Base-by-base conservation (phyloP, 92 coral and sea anemone species). In the Epizoanthus ramosus region DNA sequence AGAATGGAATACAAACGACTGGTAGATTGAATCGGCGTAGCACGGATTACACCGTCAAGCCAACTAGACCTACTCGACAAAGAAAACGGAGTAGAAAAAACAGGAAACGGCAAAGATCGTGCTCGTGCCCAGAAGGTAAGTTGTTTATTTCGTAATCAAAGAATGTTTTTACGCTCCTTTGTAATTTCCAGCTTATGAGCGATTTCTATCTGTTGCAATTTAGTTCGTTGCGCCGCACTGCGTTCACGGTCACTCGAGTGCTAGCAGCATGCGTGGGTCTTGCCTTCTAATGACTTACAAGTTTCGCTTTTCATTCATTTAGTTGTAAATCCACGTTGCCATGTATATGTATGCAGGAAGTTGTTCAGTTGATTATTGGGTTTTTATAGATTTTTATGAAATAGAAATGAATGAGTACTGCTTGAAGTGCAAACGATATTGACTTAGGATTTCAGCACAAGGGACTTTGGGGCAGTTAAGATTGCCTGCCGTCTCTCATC, bases 41-140 rank as follows among this genome's bases (percentile, higher is more conserved):
- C 79, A 74, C 89, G 75, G 87, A 80, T 85, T 57, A 88, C 28
- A 71, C 92, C 50, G 68, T 21, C 45, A 58, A 73, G 31, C 83
- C 92, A 13, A 74, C 90, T 31, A 72, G 59, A n/a, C 80, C 90
- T 45, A 28, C 71, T 71, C 85, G 82, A 14, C 58, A 45, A 28
- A 63, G 43, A 81, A 80, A 68, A 67, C 69, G 74, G 63, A 84
- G 73, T 47, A 73, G 43, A 81, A 80, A 73, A 81, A 52, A 74
- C 47, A 66, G 84, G 57, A 60, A 59, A 3, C 82, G 82, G 63
- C 71, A 4, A 31, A 60, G 82, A 41, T 61, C 82, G 8, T 54
- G 21, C 41, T 77, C 70, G 63, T 13, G 15, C 22, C 47, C 58
- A 60, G 31, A 21, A 77, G 82, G 82, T 77, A 37, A 77, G 82